phyloP scores from a whole-genome alignment of 2,888 invertebrate genomes.

The Bembecia ichneumoniformis region DNA sequence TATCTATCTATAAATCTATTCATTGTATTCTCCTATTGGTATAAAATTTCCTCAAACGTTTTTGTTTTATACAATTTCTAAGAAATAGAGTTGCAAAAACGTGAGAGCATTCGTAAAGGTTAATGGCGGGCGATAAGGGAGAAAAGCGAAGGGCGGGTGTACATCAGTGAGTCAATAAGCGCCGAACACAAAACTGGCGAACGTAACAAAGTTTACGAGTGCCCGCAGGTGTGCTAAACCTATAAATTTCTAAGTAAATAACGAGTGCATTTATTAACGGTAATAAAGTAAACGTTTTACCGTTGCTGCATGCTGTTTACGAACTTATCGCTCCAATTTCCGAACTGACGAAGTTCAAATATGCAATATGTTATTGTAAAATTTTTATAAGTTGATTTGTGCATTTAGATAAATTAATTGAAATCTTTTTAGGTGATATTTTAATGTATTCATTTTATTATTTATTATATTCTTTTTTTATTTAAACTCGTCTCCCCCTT shows the following conservation, averaged over 20 bases:
- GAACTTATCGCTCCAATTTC: not conserved
- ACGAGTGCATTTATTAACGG: constrained; percentile 58
- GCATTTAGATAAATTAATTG: too few relatives aligned
- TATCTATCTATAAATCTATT: too few relatives aligned
- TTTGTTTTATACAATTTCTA: too few relatives aligned
- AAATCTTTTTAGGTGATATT: too few relatives aligned
- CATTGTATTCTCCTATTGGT: too few relatives aligned
- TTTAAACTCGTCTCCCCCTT: too few relatives aligned
- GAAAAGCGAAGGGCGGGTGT: not conserved
- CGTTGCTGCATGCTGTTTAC: constrained; percentile 5
- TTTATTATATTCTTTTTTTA: too few relatives aligned
- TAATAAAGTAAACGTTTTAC: constrained; percentile 37
- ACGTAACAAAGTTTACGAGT: constrained; percentile 46
- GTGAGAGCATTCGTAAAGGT: not conserved
- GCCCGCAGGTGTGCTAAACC: constrained; percentile 43
- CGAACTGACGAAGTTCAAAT: not conserved
- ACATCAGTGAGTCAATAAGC: constrained; percentile 20
- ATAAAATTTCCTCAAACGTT: too few relatives aligned
- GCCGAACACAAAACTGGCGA: constrained; percentile 18
- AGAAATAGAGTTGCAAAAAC: too few relatives aligned
- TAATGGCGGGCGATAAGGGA: not conserved
- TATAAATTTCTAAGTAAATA: constrained; percentile 55
- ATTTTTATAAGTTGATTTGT: too few relatives aligned
- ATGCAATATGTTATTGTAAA: too few relatives aligned
- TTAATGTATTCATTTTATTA: too few relatives aligned